Evolutionary conservation across 2,113 vertebrate genomes (phyloP).

Genomic region (Lutjanus erythropterus): DNA sequence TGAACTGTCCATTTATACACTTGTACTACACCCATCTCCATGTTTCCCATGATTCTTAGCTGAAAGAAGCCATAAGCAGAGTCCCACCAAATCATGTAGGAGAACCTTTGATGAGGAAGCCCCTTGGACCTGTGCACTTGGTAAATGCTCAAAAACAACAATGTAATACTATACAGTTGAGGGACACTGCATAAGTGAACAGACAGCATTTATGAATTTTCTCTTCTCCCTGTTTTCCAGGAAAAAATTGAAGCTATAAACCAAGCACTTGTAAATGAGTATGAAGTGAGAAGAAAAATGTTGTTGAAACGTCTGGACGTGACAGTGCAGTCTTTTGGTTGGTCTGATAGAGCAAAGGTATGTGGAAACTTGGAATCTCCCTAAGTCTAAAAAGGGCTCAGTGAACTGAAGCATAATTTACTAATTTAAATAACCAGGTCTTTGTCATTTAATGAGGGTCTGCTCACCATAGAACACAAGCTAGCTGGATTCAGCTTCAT

Average conservation of each 20-base stretch:
- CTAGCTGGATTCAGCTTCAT: no score
- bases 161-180: not conserved
- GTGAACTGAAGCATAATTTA: not conserved
- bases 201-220: not conserved
- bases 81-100: constrained; percentile 93
- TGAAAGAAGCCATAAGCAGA: constrained; percentile 95
- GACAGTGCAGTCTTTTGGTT: constrained; percentile 98
- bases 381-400: not conserved
- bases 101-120: constrained; percentile 92
- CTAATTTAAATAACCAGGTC: not conserved
- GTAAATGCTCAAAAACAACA: constrained; percentile 79
- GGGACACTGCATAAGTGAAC: not conserved
- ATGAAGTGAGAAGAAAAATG: constrained; percentile 96
- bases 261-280: constrained; percentile 96
- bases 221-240: constrained; percentile 76
- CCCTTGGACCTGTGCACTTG: constrained; percentile 95
- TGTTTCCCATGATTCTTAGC: constrained; percentile 76
- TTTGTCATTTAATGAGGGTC: no score
- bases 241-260: constrained; percentile 98
- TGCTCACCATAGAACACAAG: not conserved
- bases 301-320: constrained; percentile 97
- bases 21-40: not conserved
- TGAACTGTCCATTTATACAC: not conserved
- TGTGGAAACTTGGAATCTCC: not conserved
- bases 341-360: constrained; percentile 99